Conservation (phyloP, 2,113 vertebrate species). For the Holacanthus passer region DNA sequence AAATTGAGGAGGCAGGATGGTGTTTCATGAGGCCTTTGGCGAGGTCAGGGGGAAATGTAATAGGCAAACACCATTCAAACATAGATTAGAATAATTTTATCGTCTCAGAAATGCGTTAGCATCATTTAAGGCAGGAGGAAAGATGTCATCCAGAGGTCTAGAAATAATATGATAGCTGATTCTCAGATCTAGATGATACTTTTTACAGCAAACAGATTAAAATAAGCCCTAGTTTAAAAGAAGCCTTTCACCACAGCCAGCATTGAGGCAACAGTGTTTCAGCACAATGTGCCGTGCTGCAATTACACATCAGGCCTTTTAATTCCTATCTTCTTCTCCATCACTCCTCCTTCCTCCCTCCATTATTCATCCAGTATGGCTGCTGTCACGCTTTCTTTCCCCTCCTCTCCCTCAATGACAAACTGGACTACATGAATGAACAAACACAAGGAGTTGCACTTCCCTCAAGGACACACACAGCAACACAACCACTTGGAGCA, state of each 20-base stretch:
- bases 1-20: not conserved
- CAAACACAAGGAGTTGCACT: conserved; percentile 44
- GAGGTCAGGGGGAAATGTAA: conserved; percentile 13
- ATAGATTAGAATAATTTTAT: not conserved
- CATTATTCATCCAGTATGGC: conserved; percentile 54
- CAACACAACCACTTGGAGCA: conserved; percentile 59
- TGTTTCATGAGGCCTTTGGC: not conserved
- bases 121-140: not conserved
- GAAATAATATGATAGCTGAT: not conserved
- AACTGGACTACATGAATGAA: conserved; percentile 48
- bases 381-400: not conserved
- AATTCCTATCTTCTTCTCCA: conserved; percentile 46
- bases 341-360: conserved; percentile 29
- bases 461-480: conserved; percentile 52
- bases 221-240: not conserved
- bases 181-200: not conserved
- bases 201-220: not conserved
- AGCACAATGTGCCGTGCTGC: not conserved
- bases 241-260: not conserved
- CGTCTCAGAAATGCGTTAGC: not conserved
- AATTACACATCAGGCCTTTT: conserved; percentile 33
- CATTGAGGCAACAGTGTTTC: not conserved
- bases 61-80: not conserved
- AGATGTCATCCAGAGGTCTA: not conserved
- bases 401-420: conserved; percentile 33